Evolutionary conservation across 1,140 invertebrate genomes (phyloP).

Genomic region (Caenorhabditis brenneri): DNA sequence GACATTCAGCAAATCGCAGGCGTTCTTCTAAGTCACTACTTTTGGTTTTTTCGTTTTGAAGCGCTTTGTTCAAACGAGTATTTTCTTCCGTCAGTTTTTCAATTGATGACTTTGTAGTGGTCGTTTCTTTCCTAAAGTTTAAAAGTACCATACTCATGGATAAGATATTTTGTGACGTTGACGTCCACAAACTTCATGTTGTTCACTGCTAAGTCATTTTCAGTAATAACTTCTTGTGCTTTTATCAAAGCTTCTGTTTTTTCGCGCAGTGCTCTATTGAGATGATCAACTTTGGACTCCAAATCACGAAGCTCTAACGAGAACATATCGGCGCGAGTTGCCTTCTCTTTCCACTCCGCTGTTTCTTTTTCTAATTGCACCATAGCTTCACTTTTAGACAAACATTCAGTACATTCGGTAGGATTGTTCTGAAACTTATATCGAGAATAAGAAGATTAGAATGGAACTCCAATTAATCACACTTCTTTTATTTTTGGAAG

Average conservation of each 20-base stretch:
- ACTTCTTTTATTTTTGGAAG: too few relatives aligned
- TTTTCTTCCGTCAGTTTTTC: conserved; percentile 32
- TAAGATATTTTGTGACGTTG: not conserved
- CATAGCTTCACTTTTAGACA: not conserved
- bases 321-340: not conserved
- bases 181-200: not conserved
- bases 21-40: not conserved
- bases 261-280: not conserved
- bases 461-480: too few relatives aligned
- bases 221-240: conserved; percentile 15
- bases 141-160: too few relatives aligned
- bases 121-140: not conserved
- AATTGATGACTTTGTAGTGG: not conserved
- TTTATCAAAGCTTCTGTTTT: conserved; percentile 26
- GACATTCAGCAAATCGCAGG: not conserved
- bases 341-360: conserved; percentile 5
- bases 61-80: not conserved
- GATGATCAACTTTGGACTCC: not conserved
- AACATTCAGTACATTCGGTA: not conserved
- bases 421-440: conserved; percentile 29
- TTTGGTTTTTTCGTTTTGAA: not conserved
- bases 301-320: not conserved
- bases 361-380: not conserved
- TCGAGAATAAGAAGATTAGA: too few relatives aligned
- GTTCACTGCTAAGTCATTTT: conserved; percentile 6